Evolutionary conservation across 2,113 vertebrate genomes (phyloP).

Genomic region (Glareola pratincola): DNA sequence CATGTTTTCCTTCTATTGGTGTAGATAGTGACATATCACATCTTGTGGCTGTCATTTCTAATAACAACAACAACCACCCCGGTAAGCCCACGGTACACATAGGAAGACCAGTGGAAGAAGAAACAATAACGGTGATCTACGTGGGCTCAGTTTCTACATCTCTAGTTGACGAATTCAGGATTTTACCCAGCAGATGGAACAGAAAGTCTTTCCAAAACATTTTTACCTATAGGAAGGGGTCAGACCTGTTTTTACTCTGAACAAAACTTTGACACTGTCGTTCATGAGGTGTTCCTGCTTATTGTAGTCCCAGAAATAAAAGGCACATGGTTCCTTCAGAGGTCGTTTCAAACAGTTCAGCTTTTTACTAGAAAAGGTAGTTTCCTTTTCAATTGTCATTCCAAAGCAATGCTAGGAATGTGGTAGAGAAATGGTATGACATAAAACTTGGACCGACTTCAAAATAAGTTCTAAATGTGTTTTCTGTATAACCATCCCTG

Average conservation of each 20-base stretch:
- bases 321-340: background rate
- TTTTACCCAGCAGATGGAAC: background rate
- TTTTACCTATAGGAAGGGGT: background rate
- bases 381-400: background rate
- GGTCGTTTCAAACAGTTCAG: background rate
- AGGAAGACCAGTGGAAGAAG: background rate
- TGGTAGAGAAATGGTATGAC: background rate
- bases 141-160: background rate
- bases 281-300: background rate
- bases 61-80: background rate
- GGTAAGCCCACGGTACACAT: fast-evolving
- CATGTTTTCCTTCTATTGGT: background rate
- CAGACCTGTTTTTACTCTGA: background rate
- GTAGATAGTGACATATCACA: background rate
- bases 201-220: background rate
- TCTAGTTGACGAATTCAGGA: background rate
- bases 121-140: background rate
- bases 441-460: background rate
- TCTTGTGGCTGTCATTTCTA: background rate
- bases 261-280: background rate
- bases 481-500: conserved; percentile 1
- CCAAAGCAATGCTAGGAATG: background rate
- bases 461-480: conserved; percentile 1
- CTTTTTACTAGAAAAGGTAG: background rate
- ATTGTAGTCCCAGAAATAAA: background rate